Evolutionary conservation across 2,797 vertebrate genomes (phyloP).

Genomic region (Enteromius paludinosus): DNA sequence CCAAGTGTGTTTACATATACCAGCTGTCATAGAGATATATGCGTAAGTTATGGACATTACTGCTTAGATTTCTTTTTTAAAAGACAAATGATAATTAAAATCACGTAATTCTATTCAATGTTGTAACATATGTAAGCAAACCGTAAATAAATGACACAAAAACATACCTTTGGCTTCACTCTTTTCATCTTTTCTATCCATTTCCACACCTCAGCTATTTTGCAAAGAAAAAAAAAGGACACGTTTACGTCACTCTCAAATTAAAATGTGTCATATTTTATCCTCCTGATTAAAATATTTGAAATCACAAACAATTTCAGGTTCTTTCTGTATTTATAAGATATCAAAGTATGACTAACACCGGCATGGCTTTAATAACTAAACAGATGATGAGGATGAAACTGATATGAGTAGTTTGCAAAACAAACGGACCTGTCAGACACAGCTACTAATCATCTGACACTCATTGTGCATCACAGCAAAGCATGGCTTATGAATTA

Average conservation of each 20-base stretch:
- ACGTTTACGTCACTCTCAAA: not conserved
- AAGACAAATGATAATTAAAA: not conserved
- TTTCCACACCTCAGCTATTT: conserved; percentile 43
- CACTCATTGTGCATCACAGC: not conserved
- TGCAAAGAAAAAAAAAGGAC: not conserved
- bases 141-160: not conserved
- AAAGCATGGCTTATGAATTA: not conserved
- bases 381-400: not conserved
- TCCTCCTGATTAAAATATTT: not conserved
- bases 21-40: not conserved
- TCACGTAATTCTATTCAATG: not conserved
- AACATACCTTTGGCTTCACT: conserved; percentile 58
- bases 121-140: not conserved
- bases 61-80: not conserved
- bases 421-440: conserved; percentile 34
- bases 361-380: not conserved
- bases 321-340: not conserved
- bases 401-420: not conserved
- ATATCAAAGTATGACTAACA: not conserved
- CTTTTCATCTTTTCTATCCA: conserved; percentile 62
- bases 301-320: not conserved
- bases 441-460: not conserved
- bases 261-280: not conserved
- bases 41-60: not conserved
- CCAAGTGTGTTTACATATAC: not conserved